phyloP scores from a whole-genome alignment of 2,888 invertebrate genomes.

The Lycocerus yunnanus region DNA sequence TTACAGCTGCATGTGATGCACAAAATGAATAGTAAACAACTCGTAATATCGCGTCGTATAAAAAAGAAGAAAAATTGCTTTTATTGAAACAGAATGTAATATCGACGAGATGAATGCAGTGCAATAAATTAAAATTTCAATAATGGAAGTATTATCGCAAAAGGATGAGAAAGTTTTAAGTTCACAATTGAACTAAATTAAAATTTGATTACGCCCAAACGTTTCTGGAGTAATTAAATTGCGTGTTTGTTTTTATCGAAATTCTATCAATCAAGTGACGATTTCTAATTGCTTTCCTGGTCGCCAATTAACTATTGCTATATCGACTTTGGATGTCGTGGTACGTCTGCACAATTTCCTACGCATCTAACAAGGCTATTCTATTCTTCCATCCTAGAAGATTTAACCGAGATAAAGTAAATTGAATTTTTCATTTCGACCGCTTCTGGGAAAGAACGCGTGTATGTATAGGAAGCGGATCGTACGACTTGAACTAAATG shows the following conservation, averaged over 20 bases:
- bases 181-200: conserved; percentile 30
- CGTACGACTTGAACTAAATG: conserved; percentile 42
- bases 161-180: conserved; percentile 18
- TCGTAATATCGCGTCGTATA: background rate
- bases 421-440: conserved; percentile 47
- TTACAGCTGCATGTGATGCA: background rate
- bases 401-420: conserved; percentile 46
- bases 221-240: conserved; percentile 31
- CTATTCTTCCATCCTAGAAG: conserved; percentile 39
- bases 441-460: conserved; percentile 30
- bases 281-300: conserved; percentile 32
- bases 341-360: conserved; percentile 21
- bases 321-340: conserved; percentile 8
- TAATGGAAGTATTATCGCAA: conserved; percentile 5
- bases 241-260: conserved; percentile 20
- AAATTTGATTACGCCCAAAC: conserved; percentile 30
- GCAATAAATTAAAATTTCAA: background rate
- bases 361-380: conserved; percentile 36
- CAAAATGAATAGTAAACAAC: background rate
- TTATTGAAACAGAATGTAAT: background rate
- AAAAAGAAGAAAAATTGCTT: background rate
- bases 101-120: background rate
- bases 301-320: conserved; percentile 33
- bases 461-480: conserved; percentile 35
- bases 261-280: conserved; percentile 24